Evolutionary conservation across 2,888 invertebrate genomes (phyloP).

Genomic region (Cylloceria caligata): DNA sequence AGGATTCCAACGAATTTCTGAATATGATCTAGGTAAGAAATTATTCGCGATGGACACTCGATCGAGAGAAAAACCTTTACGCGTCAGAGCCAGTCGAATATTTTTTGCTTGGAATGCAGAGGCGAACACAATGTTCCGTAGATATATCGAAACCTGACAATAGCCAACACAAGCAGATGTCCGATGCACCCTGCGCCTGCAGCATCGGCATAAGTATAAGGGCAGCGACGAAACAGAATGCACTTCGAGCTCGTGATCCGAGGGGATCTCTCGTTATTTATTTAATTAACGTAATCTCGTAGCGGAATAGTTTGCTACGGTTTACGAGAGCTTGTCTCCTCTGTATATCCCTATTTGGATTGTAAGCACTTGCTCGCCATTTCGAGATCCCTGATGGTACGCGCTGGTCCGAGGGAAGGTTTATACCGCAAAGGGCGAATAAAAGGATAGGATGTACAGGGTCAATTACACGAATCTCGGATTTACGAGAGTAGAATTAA

Average conservation of each 20-base stretch:
- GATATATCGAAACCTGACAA: conserved; percentile 6
- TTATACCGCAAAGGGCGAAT: conserved; percentile 41
- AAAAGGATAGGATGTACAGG: conserved; percentile 44
- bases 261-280: conserved; percentile 54
- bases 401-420: conserved; percentile 38
- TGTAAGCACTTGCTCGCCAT: conserved; percentile 24
- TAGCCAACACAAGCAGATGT: conserved; percentile 2
- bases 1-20: not conserved
- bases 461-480: conserved; percentile 19
- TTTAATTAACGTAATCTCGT: conserved; percentile 62
- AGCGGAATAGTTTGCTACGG: conserved; percentile 52
- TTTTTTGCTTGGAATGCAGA: not conserved
- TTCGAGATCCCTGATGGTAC: conserved; percentile 15
- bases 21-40: not conserved
- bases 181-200: conserved; percentile 27
- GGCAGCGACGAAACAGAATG: conserved; percentile 39
- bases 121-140: not conserved
- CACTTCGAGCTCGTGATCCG: conserved; percentile 37
- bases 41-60: no score
- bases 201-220: conserved; percentile 12
- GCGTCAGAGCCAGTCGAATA: no score
- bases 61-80: no score
- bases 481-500: conserved; percentile 31
- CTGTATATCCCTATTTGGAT: conserved; percentile 22
- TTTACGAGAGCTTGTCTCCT: conserved; percentile 53